Conservation (phyloP, 1,140 invertebrate species). For the Halictus rubicundus region DNA sequence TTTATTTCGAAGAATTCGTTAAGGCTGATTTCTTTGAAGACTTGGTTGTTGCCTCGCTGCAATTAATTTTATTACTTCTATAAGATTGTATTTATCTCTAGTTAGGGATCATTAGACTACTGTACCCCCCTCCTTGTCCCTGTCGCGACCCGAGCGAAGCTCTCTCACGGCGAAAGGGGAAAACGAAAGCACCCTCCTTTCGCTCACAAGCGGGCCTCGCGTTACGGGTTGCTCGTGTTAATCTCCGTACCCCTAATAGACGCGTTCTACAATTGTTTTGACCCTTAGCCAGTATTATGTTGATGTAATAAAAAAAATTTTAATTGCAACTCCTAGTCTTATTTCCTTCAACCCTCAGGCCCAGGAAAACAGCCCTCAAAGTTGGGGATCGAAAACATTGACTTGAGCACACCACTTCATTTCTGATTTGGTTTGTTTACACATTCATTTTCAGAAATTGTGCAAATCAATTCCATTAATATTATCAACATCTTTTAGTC, state of each 20-base stretch:
- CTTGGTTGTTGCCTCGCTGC: conserved; percentile 65
- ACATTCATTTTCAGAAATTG: no score
- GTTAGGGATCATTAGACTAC: conserved; percentile 60
- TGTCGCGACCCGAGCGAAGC: conserved; percentile 32
- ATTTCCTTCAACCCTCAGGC: no score
- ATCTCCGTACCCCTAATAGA: conserved; percentile 64
- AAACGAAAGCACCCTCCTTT: neutral
- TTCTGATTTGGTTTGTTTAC: no score
- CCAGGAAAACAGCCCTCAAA: no score
- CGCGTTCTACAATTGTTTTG: conserved; percentile 74
- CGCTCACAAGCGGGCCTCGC: conserved; percentile 7
- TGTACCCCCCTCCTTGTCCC: conserved; percentile 19
- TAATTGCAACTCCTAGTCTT: conserved; percentile 43
- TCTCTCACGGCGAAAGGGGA: neutral
- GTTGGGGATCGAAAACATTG: no score
- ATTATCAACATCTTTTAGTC: no score
- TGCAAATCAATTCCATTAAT: no score
- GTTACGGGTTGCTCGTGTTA: conserved; percentile 39
- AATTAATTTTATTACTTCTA: conserved; percentile 65
- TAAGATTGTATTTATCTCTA: conserved; percentile 63
- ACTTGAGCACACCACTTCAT: no score
- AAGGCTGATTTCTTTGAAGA: conserved; percentile 68
- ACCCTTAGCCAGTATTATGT: conserved; percentile 77
- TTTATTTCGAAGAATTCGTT: conserved; percentile 57
- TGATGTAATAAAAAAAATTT: conserved; percentile 74